Percentiles rank a stretch among this genome's conserved stretches.
Conservation (phyloP, 2,888 invertebrate species). For the Cosmia pyralina region DNA sequence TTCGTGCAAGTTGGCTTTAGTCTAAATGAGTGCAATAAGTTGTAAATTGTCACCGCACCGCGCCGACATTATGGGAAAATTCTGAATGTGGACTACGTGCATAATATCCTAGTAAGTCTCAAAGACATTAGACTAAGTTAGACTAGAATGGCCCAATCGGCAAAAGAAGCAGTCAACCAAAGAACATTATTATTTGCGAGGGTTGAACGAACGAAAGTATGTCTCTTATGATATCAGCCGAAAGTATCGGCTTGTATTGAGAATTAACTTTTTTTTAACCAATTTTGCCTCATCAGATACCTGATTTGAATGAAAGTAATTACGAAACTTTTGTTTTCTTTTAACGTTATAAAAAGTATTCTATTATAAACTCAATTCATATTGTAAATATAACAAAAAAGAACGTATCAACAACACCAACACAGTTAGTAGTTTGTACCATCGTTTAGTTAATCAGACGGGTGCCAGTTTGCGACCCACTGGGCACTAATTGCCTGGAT, state of each 20-base stretch:
- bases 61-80: not conserved
- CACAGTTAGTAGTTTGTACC: constrained; percentile 19
- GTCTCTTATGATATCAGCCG: constrained; percentile 76
- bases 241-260: constrained; percentile 18
- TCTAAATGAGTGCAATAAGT: constrained; percentile 10
- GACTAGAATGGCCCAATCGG: constrained; percentile 41
- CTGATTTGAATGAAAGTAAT: not conserved
- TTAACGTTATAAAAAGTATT: too few species aligned
- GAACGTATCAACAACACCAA: not conserved
- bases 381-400: constrained; percentile 1
- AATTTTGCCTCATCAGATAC: not conserved
- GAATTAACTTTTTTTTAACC: constrained; percentile 4
- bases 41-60: not conserved
- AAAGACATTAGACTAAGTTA: constrained; percentile 57
- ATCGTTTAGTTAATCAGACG: constrained; percentile 36
- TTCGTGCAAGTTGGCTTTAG: constrained; percentile 8
- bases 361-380: too few species aligned
- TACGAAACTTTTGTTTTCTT: not conserved
- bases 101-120: constrained; percentile 41
- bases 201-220: constrained; percentile 87
- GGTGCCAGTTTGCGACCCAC: constrained; percentile 26
- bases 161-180: constrained; percentile 54
- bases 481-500: constrained; percentile 47
- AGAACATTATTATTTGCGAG: constrained; percentile 79
- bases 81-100: not conserved